Evolutionary conservation across 2,113 vertebrate genomes (phyloP).

Genomic region (Empidonax alnorum): DNA sequence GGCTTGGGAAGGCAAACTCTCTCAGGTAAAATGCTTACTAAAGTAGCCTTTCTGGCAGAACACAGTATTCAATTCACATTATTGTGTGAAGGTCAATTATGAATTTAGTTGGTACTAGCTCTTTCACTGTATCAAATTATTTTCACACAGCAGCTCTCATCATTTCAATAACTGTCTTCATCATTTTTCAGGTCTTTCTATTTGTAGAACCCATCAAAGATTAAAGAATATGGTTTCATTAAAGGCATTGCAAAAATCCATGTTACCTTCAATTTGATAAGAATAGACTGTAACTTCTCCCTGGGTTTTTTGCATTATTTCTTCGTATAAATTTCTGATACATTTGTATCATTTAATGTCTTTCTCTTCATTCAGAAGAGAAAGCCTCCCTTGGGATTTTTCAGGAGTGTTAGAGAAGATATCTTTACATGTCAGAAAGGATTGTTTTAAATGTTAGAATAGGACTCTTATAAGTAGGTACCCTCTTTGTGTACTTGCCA

Average conservation of each 20-base stretch:
- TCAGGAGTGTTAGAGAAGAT: not conserved
- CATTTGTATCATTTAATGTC: not conserved
- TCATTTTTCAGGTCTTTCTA: not conserved
- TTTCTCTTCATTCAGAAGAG: not conserved
- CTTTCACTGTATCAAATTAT: not conserved
- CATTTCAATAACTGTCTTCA: not conserved
- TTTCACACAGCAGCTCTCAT: not conserved
- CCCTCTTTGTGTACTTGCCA: not conserved
- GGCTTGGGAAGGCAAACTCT: not conserved
- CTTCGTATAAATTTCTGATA: not conserved
- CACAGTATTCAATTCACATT: not conserved
- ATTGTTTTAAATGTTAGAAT: not conserved
- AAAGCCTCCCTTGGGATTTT: not conserved
- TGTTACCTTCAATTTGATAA: not conserved
- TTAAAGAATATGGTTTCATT: not conserved
- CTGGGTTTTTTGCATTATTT: not conserved
- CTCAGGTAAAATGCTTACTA: not conserved
- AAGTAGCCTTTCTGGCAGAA: not conserved
- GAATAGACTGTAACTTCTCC: not conserved
- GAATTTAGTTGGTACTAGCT: not conserved
- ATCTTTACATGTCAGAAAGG: not conserved
- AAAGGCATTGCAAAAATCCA: not conserved
- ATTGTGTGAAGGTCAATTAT: not conserved
- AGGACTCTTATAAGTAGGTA: fast-evolving
- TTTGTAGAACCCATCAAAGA: not conserved